These are phyloP conservation scores for Hylomyscus alleni DNA, from an alignment of 2,797 vertebrate species.

Conservation along the genomic window DNA sequence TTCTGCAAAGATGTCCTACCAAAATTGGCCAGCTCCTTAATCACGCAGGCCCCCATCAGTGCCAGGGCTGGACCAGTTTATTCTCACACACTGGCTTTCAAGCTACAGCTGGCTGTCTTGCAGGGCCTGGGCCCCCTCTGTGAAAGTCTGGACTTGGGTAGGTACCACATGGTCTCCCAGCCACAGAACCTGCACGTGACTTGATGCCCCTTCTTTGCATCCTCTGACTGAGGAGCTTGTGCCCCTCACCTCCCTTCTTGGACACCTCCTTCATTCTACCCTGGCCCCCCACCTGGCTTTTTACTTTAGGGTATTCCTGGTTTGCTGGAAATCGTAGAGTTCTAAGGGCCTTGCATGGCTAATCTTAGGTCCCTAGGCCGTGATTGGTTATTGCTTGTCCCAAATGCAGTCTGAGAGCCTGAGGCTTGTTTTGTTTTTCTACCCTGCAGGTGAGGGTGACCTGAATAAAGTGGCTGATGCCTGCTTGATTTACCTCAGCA, in stretches of 20 bases:
- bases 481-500: slow-evolving; percentile 95
- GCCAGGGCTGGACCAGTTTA: slow-evolving; percentile 94
- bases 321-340: slow-evolving; percentile 57
- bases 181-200: background rate
- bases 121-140: slow-evolving; percentile 95
- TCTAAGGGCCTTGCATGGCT: background rate
- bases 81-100: slow-evolving; percentile 94
- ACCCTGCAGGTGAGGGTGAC: slow-evolving; percentile 93
- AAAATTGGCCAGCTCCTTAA: slow-evolving; percentile 91
- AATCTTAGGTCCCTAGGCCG: slow-evolving; percentile 10
- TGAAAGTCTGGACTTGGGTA: slow-evolving; percentile 93
- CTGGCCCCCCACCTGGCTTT: background rate
- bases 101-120: slow-evolving; percentile 95
- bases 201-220: background rate
- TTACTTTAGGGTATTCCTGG: slow-evolving; percentile 1
- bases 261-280: background rate
- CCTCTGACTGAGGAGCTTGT: accelerated
- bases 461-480: slow-evolving; percentile 93
- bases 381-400: slow-evolving; percentile 58
- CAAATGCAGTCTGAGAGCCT: slow-evolving; percentile 55
- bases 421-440: slow-evolving; percentile 77
- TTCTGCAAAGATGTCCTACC: slow-evolving; percentile 96
- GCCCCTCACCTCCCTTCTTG: background rate
- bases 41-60: slow-evolving; percentile 93
- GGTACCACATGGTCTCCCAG: slow-evolving; percentile 77